Conservation (phyloP, 2,888 invertebrate genomes). For the Clostera curtula region DNA sequence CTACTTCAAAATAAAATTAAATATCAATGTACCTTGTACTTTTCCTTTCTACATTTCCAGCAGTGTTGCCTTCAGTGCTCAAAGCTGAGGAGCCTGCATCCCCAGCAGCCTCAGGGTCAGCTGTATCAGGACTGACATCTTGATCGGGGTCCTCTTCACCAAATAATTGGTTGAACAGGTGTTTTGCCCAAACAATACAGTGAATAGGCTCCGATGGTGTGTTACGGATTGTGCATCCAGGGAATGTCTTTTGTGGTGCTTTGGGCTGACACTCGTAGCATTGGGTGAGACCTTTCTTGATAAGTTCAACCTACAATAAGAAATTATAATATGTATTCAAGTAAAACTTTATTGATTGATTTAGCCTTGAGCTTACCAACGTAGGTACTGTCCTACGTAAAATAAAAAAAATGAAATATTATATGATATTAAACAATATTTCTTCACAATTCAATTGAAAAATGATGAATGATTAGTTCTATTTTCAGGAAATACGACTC, state of each 20-base stretch:
- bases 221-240: constrained; percentile 98
- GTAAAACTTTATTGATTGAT: too few species aligned
- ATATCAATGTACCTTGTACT: too few species aligned
- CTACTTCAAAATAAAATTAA: too few species aligned
- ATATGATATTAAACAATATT: too few species aligned
- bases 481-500: too few species aligned
- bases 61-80: constrained; percentile 51
- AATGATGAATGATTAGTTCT: too few species aligned
- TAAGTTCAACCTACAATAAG: constrained; percentile 81
- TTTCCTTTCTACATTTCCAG: constrained; percentile 74
- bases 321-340: not conserved
- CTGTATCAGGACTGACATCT: constrained; percentile 98
- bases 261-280: constrained; percentile 98
- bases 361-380: too few species aligned
- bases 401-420: constrained; percentile 1
- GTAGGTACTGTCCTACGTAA: too few species aligned
- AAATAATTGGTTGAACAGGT: constrained; percentile 98
- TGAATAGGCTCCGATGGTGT: constrained; percentile 99
- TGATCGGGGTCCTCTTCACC: constrained; percentile 97
- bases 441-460: too few species aligned
- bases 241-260: constrained; percentile 92
- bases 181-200: constrained; percentile 99
- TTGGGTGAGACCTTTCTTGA: constrained; percentile 90
- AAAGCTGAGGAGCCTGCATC: constrained; percentile 78
- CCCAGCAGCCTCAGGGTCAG: constrained; percentile 93